Evolutionary conservation across 2,113 vertebrate species (phyloP), one percentile per base, ranked within the genome.

Genomic region (Edolisoma coerulescens): DNA sequence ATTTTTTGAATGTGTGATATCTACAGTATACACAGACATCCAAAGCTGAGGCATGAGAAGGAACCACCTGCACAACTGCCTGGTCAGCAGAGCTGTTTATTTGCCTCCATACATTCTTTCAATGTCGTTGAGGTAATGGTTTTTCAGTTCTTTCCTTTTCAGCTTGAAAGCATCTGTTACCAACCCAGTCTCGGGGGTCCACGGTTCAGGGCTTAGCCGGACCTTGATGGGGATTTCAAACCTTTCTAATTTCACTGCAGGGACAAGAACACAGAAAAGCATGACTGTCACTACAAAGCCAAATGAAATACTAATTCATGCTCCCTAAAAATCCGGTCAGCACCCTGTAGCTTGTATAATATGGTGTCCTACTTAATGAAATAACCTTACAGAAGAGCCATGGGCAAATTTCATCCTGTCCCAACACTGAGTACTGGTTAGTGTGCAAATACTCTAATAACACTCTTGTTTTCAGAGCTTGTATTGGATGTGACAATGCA

Each of bases 121-220:
- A 19, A 99, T 99, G 96, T 99, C 98, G 4, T 98, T 98, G 93
- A 99, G 98, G 97, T 99, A 99, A 98, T 99, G 99, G 96, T 99
- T 99, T 98, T 98, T 99, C 94, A 99, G 97, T 94, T 99, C 99
- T 97, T 99, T 99, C 91, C 99, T 98, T 97, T 99, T 99, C 97
- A 99, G 97, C 96, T 99, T 99, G 97, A 99, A 99, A 6, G 99
- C 99, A 17, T 99, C 99, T 6, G 99, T 99, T 53, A 99, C 99
- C 10, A 99, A 95, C 32, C 99, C 99, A 3, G 99, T 99, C 97
- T 99, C 99, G 0, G 99, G 99, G 12, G 99, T 99, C 99, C 99
- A 99, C 0, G 98, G 98, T 33, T 99, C 99, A 16, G 99, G 98
- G 95, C 99, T 99, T 78, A 99, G 93, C 42, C 99, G 96, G 10